phyloP scores from a whole-genome alignment of 2,888 invertebrate species.

The Plebejus melissa region DNA sequence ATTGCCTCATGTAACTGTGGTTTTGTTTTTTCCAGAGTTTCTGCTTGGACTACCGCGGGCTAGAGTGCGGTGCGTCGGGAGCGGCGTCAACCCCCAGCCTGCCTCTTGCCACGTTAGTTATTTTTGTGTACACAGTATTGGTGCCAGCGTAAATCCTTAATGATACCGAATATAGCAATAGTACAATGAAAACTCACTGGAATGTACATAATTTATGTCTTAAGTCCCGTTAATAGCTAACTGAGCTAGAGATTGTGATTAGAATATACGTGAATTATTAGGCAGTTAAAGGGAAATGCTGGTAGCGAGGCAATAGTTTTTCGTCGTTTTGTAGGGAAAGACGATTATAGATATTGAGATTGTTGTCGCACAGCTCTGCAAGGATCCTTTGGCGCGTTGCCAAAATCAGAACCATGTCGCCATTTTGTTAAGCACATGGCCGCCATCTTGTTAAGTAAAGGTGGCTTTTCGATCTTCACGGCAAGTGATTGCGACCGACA shows the following conservation, averaged over 20 bases:
- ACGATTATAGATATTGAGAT: neutral
- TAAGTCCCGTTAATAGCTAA: neutral
- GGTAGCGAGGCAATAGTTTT: neutral
- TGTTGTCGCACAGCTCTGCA: no score
- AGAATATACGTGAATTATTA: conserved; percentile 14
- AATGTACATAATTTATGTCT: conserved; percentile 48
- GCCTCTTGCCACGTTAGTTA: conserved; percentile 47
- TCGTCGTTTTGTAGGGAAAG: neutral
- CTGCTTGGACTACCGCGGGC: conserved; percentile 66
- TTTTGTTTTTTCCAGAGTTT: conserved; percentile 54
- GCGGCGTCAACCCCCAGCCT: conserved; percentile 44
- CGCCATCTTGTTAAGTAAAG: no score
- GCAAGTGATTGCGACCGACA: no score
- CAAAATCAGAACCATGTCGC: no score
- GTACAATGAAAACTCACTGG: conserved; percentile 36
- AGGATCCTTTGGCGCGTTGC: no score
- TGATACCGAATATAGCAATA: neutral
- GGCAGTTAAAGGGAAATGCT: neutral
- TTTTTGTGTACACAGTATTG: conserved; percentile 40
- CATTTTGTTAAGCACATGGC: no score
- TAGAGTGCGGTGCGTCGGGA: conserved; percentile 56
- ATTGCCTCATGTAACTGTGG: no score
- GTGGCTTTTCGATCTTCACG: no score
- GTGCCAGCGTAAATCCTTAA: conserved; percentile 45
- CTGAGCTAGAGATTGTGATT: conserved; percentile 33